Conservation (phyloP, 2,113 vertebrate genomes). For the Cryptotis parvus region DNA sequence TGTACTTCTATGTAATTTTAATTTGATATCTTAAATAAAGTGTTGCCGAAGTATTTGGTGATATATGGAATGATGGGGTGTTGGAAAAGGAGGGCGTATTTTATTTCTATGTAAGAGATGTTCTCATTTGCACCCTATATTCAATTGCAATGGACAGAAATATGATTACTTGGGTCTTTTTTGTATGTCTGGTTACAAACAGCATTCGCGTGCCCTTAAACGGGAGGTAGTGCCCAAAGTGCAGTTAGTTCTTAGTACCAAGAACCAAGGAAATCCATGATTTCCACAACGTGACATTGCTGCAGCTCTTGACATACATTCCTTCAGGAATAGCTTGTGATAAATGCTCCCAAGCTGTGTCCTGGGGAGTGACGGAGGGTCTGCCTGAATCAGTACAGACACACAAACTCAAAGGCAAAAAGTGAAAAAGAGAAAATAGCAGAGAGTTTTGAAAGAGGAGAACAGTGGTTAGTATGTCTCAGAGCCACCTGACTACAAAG, state of each 20-base stretch:
- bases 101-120: conserved; percentile 31
- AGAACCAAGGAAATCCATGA: not conserved
- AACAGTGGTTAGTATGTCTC: not conserved
- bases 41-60: not conserved
- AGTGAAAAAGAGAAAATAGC: not conserved
- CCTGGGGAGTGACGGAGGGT: not conserved
- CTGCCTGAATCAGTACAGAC: not conserved
- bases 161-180: not conserved
- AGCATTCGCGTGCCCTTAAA: not conserved
- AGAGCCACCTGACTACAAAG: not conserved
- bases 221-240: not conserved
- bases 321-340: not conserved
- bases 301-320: not conserved
- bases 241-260: not conserved
- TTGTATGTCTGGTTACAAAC: not conserved
- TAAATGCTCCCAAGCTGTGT: not conserved
- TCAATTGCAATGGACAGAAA: conserved; percentile 11
- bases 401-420: not conserved
- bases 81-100: not conserved
- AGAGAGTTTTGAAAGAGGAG: not conserved
- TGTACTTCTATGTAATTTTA: not conserved
- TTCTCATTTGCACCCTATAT: conserved; percentile 12
- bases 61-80: not conserved
- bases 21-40: not conserved
- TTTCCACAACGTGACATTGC: not conserved